Evolutionary conservation across 2,113 vertebrate genomes (phyloP).

Genomic region (Cheirogaleus medius): DNA sequence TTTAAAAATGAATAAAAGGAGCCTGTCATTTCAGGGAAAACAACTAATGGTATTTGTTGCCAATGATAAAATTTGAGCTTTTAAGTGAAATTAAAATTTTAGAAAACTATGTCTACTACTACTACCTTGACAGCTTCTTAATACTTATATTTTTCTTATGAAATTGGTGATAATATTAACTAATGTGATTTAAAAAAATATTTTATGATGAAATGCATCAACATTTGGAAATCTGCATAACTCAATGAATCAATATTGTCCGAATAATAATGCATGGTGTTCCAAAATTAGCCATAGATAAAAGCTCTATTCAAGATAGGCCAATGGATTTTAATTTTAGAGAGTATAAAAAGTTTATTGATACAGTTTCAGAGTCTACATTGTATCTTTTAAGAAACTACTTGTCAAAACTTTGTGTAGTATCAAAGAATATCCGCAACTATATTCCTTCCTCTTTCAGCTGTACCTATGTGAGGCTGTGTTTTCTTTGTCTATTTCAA

Average conservation of each 20-base stretch:
- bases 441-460: neutral
- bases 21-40: neutral
- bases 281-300: neutral
- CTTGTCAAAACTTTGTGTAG: neutral
- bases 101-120: neutral
- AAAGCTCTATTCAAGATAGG: neutral
- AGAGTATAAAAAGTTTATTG: neutral
- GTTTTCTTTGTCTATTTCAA: slow-evolving; percentile 15
- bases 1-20: slow-evolving; percentile 16
- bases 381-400: neutral
- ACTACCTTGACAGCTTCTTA: neutral
- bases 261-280: neutral
- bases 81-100: neutral
- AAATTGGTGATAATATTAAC: neutral
- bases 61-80: neutral
- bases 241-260: neutral
- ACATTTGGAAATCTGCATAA: neutral
- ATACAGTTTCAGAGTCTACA: neutral
- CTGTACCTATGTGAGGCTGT: neutral
- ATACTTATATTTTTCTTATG: neutral
- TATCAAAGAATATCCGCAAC: neutral
- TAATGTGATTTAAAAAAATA: neutral
- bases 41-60: neutral
- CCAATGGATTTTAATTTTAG: neutral
- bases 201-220: neutral